Base-by-base conservation (phyloP, 2,888 invertebrate species). In the Pyralis farinalis region DNA sequence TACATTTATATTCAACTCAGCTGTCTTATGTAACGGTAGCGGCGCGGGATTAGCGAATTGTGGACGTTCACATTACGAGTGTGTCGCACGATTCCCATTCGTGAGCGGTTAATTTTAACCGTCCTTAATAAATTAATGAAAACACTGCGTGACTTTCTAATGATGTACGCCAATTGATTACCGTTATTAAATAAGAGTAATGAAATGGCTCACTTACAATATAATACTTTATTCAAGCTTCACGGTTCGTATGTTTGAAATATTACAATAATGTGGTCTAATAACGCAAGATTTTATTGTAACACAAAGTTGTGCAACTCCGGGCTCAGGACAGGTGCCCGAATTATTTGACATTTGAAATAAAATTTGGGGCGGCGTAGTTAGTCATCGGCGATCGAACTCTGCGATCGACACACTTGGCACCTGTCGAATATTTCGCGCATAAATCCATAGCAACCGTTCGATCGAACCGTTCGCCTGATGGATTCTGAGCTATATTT, bases 1-100 rank as follows among this genome's bases (percentile, higher is more conserved):
- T 86, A 88, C 87, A 87, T 88, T 87, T 88, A 86, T 87, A 87
- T 88, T 88, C 88, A 81, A 87, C 79, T 87, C 86, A 77, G 83
- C 76, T 77, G 83, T 86, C 88, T 88, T 87, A 87, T 83, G 84
- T 86, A 86, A 87, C 87, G 87, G 88, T 87, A 86, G 88, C 86
- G 66, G 79, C 72, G 80, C 78, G 75, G 85, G 86, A 87, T 87
- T 87, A 87, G 87, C 86, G 82, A 86, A 85, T 84, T 86, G 81
- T 81, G 78, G 77, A 73, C 75, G 82, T 81, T 79, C 77, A 77
- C 82, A 80, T 80, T 82, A 77, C 71, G 71, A 65, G 70, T 74
- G 69, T 72, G 71, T 73, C 70, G 72, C 77, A 77, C 71, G 76
- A 74, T 64, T 71, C 62, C 60, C 63, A 66, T 63, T 75, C 74